Evolutionary conservation across 2,797 vertebrate species (phyloP).

Genomic region (Sphenodon punctatus): DNA sequence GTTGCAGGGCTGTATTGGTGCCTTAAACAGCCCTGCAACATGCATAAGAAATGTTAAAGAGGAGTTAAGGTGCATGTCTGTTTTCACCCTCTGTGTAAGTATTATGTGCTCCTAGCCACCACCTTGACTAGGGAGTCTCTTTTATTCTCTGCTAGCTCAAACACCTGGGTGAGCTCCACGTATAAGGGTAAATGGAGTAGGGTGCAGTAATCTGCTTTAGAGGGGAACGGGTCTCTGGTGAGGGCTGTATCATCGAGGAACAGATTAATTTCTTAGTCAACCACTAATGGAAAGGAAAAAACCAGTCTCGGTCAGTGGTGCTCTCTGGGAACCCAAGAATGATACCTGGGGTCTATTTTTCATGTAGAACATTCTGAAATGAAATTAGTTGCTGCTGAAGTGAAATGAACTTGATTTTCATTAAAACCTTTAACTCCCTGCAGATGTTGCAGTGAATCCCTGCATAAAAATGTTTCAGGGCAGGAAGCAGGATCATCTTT

Average conservation of each 20-base stretch:
- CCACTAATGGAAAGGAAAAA: not conserved
- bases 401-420: conserved; percentile 13
- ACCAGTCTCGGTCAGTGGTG: not conserved
- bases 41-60: too few relatives aligned
- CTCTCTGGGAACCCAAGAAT: not conserved
- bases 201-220: not conserved
- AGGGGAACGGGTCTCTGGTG: not conserved
- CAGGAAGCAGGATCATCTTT: too few relatives aligned
- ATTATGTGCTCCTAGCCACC: not conserved
- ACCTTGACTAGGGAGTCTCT: not conserved
- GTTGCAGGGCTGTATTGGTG: too few relatives aligned
- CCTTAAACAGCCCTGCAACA: too few relatives aligned
- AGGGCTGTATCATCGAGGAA: not conserved
- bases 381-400: conserved; percentile 3
- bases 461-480: too few relatives aligned
- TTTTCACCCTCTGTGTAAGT: too few relatives aligned
- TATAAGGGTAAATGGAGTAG: not conserved
- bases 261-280: not conserved
- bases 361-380: conserved; percentile 23
- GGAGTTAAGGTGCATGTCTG: too few relatives aligned
- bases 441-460: too few relatives aligned
- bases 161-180: not conserved
- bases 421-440: conserved; percentile 1
- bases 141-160: not conserved
- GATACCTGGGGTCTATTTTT: conserved; percentile 32